Evolutionary conservation across 2,797 vertebrate genomes (phyloP), one percentile per base, ranked within the genome.

Genomic region (Selene dorsalis): DNA sequence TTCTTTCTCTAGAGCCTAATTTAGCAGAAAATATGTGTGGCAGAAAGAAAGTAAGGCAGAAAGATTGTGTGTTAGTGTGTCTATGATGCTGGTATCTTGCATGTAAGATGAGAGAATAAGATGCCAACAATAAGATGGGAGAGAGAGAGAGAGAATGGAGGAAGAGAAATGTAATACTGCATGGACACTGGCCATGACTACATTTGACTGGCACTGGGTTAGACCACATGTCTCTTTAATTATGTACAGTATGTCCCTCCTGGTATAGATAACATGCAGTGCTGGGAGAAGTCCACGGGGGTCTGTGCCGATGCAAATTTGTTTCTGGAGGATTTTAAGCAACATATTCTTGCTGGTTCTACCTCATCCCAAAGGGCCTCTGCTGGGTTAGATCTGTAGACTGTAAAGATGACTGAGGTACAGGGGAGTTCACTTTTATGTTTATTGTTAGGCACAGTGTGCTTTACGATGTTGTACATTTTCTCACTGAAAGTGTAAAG

Each of bases 321-420:
- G 26, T 68, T 77, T 48, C 52, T 73, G 68, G 60, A 65, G 22
- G 28, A 78, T 75, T 35, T 71, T 55, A 45, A 71, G 53, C 38
- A 72, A 61, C 56, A 57, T n/a, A 24, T 65, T 79, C 13, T 30
- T 48, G 65, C 55, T 71, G 59, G 38, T 82, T 70, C 68, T 60
- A 65, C 48, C 64, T 71, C 24, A 9, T 83, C 74, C 58, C 78
- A 75, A n/a, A 61, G 55, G 48, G 24, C 32, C 32, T 57, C 47
- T 32, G 4, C 52, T 80, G 4, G 70, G 24, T 61, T 52, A 35
- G 63, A 57, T 58, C 50, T 71, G 18, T 16, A 9, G 35, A 50
- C 50, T 43, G 17, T 58, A 28, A 47, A 26, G 52, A 55, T 56
- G 35, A 61, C 32, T 71, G 55, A n/a, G n/a, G 26, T 7, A 24